Evolutionary conservation across 1,140 invertebrate species (phyloP), one percentile per base, ranked within the genome.

Genomic region (Trachymyrmex cornetzi): DNA sequence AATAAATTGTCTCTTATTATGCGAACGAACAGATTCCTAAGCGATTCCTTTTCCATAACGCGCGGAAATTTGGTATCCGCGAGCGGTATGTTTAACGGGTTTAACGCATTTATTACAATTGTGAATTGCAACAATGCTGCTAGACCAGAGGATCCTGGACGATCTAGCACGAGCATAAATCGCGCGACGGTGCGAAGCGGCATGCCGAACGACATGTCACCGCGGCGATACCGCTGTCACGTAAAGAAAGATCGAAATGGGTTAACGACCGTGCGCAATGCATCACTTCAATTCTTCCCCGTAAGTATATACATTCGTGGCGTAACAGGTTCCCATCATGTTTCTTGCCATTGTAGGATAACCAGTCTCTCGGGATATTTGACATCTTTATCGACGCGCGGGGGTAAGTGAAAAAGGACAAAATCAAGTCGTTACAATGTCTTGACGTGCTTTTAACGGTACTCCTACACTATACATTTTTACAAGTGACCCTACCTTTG

Each of bases 241-340:
- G 61, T 79, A 57, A 79, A 66, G 63, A 79, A 79, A 79, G 22
- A 79, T 79, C 74, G 82, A 85, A 85, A 85, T 85, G 22, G 82
- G 82, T 79, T 79, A 79, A 85, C 82, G 72, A 85, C 74, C 61
- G 82, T 22, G 30, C 6, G 22, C 22, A 61, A 85, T 79, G 75
- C 63, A 85, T 85, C 59, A 67, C 22, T 64, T 48, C 34, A 85
- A 79, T 79, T 66, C 72, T 66, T 77, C 22, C 12, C 38, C 14
- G 19, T 27, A 63, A 85, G 16, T 38, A 38, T 38, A 44, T 77
- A 77, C 64, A 75, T 85, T 77, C 30, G 59, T 64, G 50, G n/a
- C 27, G 55, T 84, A 74, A 74, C 80, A 61, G 61, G 50, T 67
- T 79, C 22, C 34, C 63, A n/a, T 66, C 50, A 14, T 55, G 48